Base-by-base conservation (phyloP, 2,797 vertebrate species). In the Myotis vivesi region DNA sequence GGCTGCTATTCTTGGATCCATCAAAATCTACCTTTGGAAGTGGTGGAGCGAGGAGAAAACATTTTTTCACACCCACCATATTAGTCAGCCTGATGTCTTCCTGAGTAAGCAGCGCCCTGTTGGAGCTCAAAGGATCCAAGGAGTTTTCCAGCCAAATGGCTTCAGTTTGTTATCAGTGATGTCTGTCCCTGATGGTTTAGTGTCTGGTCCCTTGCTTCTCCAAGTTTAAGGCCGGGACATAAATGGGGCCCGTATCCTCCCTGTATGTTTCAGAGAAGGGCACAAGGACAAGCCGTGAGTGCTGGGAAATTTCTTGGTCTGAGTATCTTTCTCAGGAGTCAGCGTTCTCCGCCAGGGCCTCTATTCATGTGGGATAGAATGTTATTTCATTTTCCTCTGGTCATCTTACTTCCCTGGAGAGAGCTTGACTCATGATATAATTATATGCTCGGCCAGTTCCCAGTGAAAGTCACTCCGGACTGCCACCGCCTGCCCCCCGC, bases 401-500 rank as follows among this genome's bases (percentile, higher is more conserved):
- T 97, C 95, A 87, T 96, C 89, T 97, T 95, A 94, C 93, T 79
- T 97, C 97, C 97, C 96, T 95, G 80, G 96, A 96, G 97, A 97
- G 96, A 86, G 64, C 80, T 94, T 97, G 97, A 97, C 97, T 97
- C 97, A 97, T 94, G 95, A 91, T 96, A 96, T 97, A 97, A 97
- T 97, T 97, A 97, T 89, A 97, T 62, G 93, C 96, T 94, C 20
- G 10, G 95, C 82, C 90, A 4, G 94, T 97, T 96, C 96, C 96
- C 97, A 96, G 94, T 96, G 87, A 95, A 76, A 96, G 76, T 82
- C 83, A 28, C 87, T 96, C 81, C 46, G 80, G 90, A 62, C 86
- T 68, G 94, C 92, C 83, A 80, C 88, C 41, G 36, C 44, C 88
- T 81, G 36, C 46, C 33, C 75, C 89, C 64, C 12, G 1, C 68